Evolutionary conservation across 2,113 vertebrate genomes (phyloP), one percentile per base, ranked within the genome.

Genomic region (Mohoua ochrocephala): DNA sequence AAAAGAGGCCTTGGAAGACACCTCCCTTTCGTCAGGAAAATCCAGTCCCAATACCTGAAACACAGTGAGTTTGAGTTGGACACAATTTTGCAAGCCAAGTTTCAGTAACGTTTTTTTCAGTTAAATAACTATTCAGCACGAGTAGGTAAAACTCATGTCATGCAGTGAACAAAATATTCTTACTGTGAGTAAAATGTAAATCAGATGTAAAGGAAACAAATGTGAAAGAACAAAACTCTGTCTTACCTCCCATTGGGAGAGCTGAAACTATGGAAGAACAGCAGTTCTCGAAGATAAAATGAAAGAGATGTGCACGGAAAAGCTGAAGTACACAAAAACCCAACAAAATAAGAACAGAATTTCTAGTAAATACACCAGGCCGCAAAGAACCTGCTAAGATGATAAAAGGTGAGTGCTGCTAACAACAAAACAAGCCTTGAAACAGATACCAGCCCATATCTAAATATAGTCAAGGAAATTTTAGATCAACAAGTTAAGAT

Each of bases 201-300:
- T 93, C 52, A 75, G 64, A 75, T 71, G 64, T 71, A 84, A 95
- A 87, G 65, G 64, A 68, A 96, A 88, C 47, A 91, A 89, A 83
- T n/a, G 20, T 37, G 80, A 91, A 84, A 81, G 68, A 93, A 86
- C 47, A 80, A 83, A 91, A 86, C 47, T 54, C 35, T 7, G 14
- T 37, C 39, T 69, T 42, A 44, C 76, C 64, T 93, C 64, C 88
- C 86, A 52, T 12, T 37, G 76, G 44, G 57, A 95, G 60, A 92
- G 31, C 47, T 84, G 47, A 69, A 90, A 69, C 57, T 69, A 35
- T 6, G 18, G 79, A 88, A 85, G 50, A 92, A 63, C 16, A 52
- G 42, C 45, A 89, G 53, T n/a, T 83, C 64, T 17, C 9, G 12
- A 93, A 81, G 77, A 86, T 42, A 83, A 95, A 91, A 88, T 57